Percentiles rank a stretch among this genome's conserved stretches.
These are phyloP conservation scores for Mola mola DNA, from an alignment of 2,113 vertebrate species.

Conservation along the genomic window DNA sequence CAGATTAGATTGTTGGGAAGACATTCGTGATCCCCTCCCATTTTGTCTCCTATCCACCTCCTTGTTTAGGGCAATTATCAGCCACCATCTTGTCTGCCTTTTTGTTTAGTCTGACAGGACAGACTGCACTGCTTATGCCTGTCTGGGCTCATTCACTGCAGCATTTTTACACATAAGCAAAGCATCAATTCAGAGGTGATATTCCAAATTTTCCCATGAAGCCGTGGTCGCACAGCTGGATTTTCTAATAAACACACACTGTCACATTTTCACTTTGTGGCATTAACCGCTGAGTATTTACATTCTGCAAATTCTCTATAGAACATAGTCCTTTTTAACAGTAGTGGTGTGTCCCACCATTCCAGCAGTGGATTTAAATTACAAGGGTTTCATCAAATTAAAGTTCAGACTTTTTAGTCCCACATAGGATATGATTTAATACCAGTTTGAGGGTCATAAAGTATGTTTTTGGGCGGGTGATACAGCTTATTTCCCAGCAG, in stretches of 20 bases:
- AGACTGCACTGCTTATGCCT: conserved; percentile 9
- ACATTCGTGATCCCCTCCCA: not conserved
- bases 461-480: too few relatives aligned
- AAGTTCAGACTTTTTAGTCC: too few relatives aligned
- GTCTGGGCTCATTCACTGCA: not conserved
- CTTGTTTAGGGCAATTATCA: conserved; percentile 11
- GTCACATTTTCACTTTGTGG: not conserved
- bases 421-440: not conserved
- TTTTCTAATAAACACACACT: not conserved
- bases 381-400: too few relatives aligned
- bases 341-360: too few relatives aligned
- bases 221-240: conserved; percentile 18
- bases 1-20: not conserved
- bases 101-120: conserved; percentile 8
- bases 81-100: conserved; percentile 10
- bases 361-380: too few relatives aligned
- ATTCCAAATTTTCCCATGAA: conserved; percentile 57
- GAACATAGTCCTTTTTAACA: not conserved
- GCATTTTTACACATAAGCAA: not conserved
- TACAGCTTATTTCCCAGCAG: too few relatives aligned
- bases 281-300: not conserved
- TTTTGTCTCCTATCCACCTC: not conserved
- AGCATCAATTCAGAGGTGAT: conserved; percentile 11
- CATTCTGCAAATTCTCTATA: not conserved
- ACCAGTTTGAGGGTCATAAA: not conserved